Percentiles rank a stretch among this genome's conserved stretches.
phyloP scores from a whole-genome alignment of 2,113 vertebrate genomes.

The Hippolais icterina region DNA sequence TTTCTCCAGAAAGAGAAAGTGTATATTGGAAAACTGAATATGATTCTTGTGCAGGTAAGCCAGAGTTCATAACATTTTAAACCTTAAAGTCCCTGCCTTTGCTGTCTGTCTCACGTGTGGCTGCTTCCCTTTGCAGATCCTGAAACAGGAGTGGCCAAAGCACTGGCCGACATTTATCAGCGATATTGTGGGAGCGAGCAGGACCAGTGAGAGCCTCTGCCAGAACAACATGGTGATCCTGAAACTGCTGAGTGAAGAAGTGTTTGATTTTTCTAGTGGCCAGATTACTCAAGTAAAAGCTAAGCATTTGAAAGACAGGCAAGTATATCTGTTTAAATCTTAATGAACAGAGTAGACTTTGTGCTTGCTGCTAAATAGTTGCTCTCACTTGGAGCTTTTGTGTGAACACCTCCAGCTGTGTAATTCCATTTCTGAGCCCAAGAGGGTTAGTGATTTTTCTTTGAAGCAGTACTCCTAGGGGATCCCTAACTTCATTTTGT shows the following conservation, averaged over 20 bases:
- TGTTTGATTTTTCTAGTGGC: slow-evolving; percentile 98
- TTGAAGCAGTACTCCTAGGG: not conserved
- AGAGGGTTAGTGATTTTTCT: not conserved
- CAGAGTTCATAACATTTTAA: not conserved
- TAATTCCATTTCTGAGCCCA: not conserved
- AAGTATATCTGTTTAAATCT: slow-evolving; percentile 47
- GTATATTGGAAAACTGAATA: slow-evolving; percentile 95
- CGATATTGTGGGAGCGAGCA: slow-evolving; percentile 96
- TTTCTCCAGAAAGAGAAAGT: slow-evolving; percentile 90
- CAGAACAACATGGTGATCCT: slow-evolving; percentile 99
- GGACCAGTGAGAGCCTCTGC: slow-evolving; percentile 97
- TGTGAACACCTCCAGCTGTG: not conserved
- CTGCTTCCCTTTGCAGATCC: slow-evolving; percentile 78
- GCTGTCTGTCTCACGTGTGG: not conserved
- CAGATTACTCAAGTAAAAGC: slow-evolving; percentile 99
- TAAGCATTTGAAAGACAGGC: slow-evolving; percentile 99
- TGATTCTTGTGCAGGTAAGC: slow-evolving; percentile 96
- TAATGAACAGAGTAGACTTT: not conserved
- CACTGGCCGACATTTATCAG: slow-evolving; percentile 99
- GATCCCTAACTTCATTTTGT: not conserved
- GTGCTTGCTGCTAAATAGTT: not conserved
- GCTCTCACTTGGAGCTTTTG: not conserved
- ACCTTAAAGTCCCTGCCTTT: not conserved
- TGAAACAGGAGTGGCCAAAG: slow-evolving; percentile 99
- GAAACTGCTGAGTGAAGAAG: slow-evolving; percentile 96